Evolutionary conservation across 2,797 vertebrate species (phyloP).

Genomic region (Liasis olivaceus): DNA sequence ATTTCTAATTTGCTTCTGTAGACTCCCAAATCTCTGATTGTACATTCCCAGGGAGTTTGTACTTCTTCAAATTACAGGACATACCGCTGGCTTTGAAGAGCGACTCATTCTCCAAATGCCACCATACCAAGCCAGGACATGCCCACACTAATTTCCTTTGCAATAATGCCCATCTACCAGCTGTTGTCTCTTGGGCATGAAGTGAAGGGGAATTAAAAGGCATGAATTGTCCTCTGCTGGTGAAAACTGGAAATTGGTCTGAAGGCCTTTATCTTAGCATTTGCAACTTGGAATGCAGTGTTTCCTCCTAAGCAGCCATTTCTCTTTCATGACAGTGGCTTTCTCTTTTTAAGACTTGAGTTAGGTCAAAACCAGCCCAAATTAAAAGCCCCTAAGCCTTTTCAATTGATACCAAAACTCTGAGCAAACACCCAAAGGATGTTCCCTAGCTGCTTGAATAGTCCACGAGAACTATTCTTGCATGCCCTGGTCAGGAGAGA

Average conservation of each 20-base stretch:
- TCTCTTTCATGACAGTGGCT: background rate
- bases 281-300: background rate
- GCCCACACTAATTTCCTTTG: background rate
- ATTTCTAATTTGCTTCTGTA: background rate
- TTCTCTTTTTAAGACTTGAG: background rate
- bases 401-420: background rate
- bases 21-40: slow-evolving; percentile 4
- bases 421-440: background rate
- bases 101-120: slow-evolving; percentile 2
- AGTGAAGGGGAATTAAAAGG: background rate
- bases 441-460: background rate
- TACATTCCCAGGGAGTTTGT: background rate
- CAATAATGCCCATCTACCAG: background rate
- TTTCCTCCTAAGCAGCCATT: background rate
- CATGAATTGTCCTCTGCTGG: slow-evolving; percentile 11
- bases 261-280: background rate
- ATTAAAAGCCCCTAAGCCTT: background rate
- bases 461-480: background rate
- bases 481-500: background rate
- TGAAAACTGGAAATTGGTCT: background rate
- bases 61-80: slow-evolving; percentile 9
- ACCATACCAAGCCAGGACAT: background rate
- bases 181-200: background rate
- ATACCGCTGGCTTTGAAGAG: background rate
- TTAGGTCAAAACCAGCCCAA: background rate